Percentiles rank a stretch among this genome's conserved stretches.
Evolutionary conservation across 2,888 invertebrate species (phyloP).

Genomic region (Chouioia cunea): DNA sequence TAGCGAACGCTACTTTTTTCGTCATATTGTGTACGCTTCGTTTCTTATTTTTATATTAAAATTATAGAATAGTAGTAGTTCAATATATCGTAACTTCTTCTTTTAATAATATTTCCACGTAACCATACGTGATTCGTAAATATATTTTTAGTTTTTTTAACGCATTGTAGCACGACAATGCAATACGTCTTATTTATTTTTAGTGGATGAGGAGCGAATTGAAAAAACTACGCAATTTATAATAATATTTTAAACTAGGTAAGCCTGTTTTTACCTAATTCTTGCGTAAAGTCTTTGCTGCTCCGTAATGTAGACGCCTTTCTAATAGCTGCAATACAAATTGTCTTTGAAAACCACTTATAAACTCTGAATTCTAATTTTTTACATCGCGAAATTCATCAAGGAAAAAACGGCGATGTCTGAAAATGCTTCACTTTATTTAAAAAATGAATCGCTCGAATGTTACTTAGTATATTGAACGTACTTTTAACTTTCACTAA

Average conservation of each 20-base stretch:
- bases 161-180: constrained; percentile 36
- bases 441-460: too few relatives aligned
- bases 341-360: neutral
- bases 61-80: constrained; percentile 46
- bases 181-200: constrained; percentile 17
- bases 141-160: constrained; percentile 37
- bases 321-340: constrained; percentile 25
- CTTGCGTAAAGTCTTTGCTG: constrained; percentile 20
- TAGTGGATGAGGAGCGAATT: constrained; percentile 36
- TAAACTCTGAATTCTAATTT: neutral
- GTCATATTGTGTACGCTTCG: constrained; percentile 32
- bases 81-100: constrained; percentile 41
- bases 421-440: too few relatives aligned
- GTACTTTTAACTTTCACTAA: too few relatives aligned
- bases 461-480: too few relatives aligned
- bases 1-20: constrained; percentile 39
- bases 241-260: constrained; percentile 24
- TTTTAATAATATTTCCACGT: constrained; percentile 39
- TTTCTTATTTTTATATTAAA: constrained; percentile 42
- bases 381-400: too few relatives aligned
- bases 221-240: constrained; percentile 31
- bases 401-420: too few relatives aligned
- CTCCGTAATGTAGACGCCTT: constrained; percentile 9
- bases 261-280: constrained; percentile 21
- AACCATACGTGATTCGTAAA: constrained; percentile 39